Conservation (phyloP, 2,113 vertebrate genomes). For the Neomonachus schauinslandi region DNA sequence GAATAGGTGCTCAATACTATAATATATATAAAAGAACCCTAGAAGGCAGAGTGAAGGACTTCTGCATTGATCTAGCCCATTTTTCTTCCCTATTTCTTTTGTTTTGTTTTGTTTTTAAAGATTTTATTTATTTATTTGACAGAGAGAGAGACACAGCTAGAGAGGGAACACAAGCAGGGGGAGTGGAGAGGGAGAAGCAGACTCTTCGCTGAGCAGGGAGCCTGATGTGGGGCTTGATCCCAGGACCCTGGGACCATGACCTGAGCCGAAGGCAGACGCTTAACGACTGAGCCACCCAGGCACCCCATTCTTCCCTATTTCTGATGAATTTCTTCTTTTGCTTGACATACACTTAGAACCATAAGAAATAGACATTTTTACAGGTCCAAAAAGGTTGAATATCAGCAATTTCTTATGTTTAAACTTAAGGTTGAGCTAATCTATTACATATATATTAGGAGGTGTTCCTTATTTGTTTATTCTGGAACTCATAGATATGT, state of each 20-base stretch:
- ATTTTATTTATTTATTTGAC: too few relatives aligned
- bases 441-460: background rate
- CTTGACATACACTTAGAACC: background rate
- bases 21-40: background rate
- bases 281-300: too few relatives aligned
- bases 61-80: background rate
- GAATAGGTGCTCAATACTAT: background rate
- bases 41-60: background rate
- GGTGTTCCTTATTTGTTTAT: background rate
- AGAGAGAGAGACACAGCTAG: too few relatives aligned
- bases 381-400: background rate
- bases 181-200: too few relatives aligned
- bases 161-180: too few relatives aligned
- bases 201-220: too few relatives aligned
- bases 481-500: background rate
- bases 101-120: too few relatives aligned
- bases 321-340: background rate
- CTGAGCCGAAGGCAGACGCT: too few relatives aligned
- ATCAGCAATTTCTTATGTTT: background rate
- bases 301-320: background rate
- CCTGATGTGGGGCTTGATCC: too few relatives aligned
- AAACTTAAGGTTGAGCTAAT: background rate
- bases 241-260: too few relatives aligned
- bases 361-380: background rate
- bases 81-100: background rate